A percentile compares a stretch with the other conserved stretches of the same genome.
phyloP scores from a whole-genome alignment of 2,888 invertebrate species.

The Melieria crassipennis region DNA sequence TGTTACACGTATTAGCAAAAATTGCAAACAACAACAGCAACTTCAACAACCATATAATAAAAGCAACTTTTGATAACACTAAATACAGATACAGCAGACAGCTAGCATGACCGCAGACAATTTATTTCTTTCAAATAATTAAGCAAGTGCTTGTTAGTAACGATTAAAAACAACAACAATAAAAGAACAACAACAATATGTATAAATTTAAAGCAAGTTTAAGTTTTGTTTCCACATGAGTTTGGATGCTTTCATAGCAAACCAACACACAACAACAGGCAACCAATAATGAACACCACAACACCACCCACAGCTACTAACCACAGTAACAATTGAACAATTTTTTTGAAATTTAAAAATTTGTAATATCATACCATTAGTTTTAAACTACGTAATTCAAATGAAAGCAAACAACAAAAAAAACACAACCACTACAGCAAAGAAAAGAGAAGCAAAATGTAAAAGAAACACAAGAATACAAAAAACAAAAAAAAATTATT shows the following conservation, averaged over 20 bases:
- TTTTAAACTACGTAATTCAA: background rate
- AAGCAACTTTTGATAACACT: background rate
- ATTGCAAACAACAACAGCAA: constrained; percentile 8
- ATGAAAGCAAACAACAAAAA: constrained; percentile 6
- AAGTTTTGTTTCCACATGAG: no score
- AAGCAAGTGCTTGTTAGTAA: constrained; percentile 7
- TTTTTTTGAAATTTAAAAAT: no score
- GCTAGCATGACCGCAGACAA: background rate
- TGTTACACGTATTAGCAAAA: background rate
- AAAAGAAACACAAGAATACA: constrained; percentile 25
- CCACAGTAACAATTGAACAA: no score
- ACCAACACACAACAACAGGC: no score
- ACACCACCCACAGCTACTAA: no score
- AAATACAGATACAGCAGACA: background rate
- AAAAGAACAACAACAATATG: constrained; percentile 1
- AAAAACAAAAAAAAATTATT: constrained; percentile 9
- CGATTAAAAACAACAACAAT: constrained; percentile 1
- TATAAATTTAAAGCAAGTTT: constrained; percentile 15
- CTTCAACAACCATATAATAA: background rate
- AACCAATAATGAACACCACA: no score
- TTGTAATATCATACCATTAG: no score
- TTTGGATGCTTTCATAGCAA: no score
- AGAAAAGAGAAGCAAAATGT: constrained; percentile 34
- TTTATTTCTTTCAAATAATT: background rate
- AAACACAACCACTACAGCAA: background rate